phyloP scores from a whole-genome alignment of 2,113 vertebrate species.

The Datnioides undecimradiatus region DNA sequence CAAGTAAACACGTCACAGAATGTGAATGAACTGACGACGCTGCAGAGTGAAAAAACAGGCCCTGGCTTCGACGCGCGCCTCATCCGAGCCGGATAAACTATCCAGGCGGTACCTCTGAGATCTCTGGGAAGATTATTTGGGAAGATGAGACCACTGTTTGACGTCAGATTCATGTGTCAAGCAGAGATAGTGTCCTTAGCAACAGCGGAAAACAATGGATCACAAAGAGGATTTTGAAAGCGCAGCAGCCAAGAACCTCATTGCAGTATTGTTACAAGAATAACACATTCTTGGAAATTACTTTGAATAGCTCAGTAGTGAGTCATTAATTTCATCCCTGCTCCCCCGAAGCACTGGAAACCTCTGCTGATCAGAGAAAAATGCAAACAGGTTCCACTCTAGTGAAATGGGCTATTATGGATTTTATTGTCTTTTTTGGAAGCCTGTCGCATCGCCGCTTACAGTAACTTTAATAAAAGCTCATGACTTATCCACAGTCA shows the following conservation, averaged over 20 bases:
- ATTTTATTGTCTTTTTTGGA: conserved; percentile 22
- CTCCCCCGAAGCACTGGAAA: conserved; percentile 26
- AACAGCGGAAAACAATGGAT: conserved; percentile 70
- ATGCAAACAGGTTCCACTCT: conserved; percentile 39
- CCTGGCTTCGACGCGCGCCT: not conserved
- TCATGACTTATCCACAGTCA: not conserved
- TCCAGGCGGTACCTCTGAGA: conserved; percentile 38
- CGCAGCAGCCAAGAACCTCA: conserved; percentile 43
- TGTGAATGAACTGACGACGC: conserved; percentile 50
- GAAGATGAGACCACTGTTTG: conserved; percentile 55
- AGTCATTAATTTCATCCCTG: conserved; percentile 60
- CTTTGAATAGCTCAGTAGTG: conserved; percentile 57
- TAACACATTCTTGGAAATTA: conserved; percentile 75
- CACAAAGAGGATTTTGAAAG: conserved; percentile 51
- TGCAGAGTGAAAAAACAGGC: conserved; percentile 43
- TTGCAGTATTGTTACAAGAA: conserved; percentile 69
- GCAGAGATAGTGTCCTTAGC: conserved; percentile 72
- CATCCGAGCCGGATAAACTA: not conserved
- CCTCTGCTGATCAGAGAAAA: conserved; percentile 57
- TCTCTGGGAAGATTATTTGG: conserved; percentile 38
- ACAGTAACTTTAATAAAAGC: conserved; percentile 22
- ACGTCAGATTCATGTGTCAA: conserved; percentile 53
- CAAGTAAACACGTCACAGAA: conserved; percentile 35
- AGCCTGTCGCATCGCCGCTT: conserved; percentile 16
- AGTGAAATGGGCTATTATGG: not conserved